A percentile compares a stretch with the other conserved stretches of the same genome.
These are phyloP conservation scores for Marisa cornuarietis DNA, from an alignment of 1,140 invertebrate genomes.

Conservation along the genomic window DNA sequence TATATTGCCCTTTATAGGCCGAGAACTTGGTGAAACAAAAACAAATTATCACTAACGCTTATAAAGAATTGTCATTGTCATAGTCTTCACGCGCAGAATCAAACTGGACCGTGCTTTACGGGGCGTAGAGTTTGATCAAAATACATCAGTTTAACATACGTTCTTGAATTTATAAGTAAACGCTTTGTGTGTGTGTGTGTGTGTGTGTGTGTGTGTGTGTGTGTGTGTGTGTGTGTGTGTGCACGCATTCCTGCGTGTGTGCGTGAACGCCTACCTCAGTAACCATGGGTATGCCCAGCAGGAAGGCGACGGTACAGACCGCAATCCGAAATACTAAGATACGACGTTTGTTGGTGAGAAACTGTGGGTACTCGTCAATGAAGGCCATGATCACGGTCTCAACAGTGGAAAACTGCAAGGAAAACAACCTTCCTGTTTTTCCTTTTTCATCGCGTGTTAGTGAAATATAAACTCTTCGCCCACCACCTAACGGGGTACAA, in stretches of 20 bases:
- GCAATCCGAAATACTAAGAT: slow-evolving; percentile 2
- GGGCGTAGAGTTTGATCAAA: no score
- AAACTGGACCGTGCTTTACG: no score
- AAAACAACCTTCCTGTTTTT: no score
- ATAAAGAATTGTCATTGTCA: no score
- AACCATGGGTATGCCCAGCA: slow-evolving; percentile 20
- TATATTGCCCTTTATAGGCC: no score
- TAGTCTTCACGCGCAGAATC: no score
- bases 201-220: neutral
- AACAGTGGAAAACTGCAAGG: slow-evolving; percentile 27
- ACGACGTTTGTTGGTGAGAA: neutral
- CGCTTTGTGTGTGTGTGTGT: neutral
- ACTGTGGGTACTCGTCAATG: slow-evolving; percentile 19
- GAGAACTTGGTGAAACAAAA: no score
- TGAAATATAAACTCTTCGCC: no score
- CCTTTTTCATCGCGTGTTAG: no score
- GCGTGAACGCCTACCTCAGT: slow-evolving; percentile 4
- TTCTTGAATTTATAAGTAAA: neutral
- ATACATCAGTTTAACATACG: no score
- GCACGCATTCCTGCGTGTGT: neutral
- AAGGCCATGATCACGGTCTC: slow-evolving; percentile 27
- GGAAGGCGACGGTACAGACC: slow-evolving; percentile 18
- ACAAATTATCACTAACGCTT: no score
- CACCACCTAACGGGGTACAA: no score
- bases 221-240: neutral